These are phyloP conservation scores for Scaptomyza hsui DNA, from an alignment of 1,140 invertebrate species.

Conservation along the genomic window DNA sequence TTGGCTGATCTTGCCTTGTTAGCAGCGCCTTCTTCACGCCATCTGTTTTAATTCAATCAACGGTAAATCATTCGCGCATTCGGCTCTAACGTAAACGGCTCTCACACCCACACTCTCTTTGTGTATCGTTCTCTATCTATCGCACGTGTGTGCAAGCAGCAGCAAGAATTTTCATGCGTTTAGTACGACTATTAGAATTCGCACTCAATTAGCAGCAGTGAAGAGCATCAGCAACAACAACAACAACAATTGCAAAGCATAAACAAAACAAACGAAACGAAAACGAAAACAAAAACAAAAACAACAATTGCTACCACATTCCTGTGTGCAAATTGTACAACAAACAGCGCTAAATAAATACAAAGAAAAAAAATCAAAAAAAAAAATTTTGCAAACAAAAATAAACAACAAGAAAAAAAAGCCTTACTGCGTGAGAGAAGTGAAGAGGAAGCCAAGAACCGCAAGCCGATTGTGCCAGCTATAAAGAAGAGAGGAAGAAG, in stretches of 20 bases:
- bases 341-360: conserved; percentile 55
- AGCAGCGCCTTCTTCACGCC: conserved; percentile 25
- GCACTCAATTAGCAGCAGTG: conserved; percentile 67
- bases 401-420: conserved; percentile 13
- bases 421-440: conserved; percentile 15
- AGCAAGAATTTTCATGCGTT: conserved; percentile 30
- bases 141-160: conserved; percentile 26
- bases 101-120: conserved; percentile 7
- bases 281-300: conserved; percentile 22
- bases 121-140: neutral
- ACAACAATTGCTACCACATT: conserved; percentile 51
- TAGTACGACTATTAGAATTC: conserved; percentile 54
- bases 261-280: conserved; percentile 41
- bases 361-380: conserved; percentile 39
- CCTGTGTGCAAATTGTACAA: conserved; percentile 50
- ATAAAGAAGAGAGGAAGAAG: conserved; percentile 3
- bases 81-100: neutral
- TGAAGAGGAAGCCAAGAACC: conserved; percentile 16
- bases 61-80: conserved; percentile 50
- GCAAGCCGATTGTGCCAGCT: neutral
- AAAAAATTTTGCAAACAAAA: conserved; percentile 6
- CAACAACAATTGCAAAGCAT: conserved; percentile 56
- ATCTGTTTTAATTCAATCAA: conserved; percentile 55
- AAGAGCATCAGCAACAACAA: conserved; percentile 50
- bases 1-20: conserved; percentile 29